A percentile compares a stretch with the other conserved stretches of the same genome.
phyloP scores from a whole-genome alignment of 1,140 invertebrate genomes.

The Homalodisca vitripennis region DNA sequence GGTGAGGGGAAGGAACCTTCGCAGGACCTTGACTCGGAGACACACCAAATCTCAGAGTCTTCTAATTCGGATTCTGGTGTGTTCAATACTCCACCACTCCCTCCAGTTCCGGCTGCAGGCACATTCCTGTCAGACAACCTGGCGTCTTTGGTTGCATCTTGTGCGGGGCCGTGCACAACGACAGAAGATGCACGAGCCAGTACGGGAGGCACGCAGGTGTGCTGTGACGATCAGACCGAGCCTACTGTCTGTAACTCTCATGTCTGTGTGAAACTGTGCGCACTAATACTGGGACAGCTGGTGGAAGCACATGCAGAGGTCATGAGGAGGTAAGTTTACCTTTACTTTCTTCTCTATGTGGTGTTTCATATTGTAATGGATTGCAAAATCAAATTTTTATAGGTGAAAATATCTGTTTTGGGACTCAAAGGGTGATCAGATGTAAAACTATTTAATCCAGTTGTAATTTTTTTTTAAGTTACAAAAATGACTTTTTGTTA shows the following conservation, averaged over 20 bases:
- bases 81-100: slow-evolving; percentile 19
- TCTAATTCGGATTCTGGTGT: slow-evolving; percentile 30
- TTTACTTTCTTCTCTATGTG: too few species aligned
- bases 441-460: too few species aligned
- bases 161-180: neutral
- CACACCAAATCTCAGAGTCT: slow-evolving; percentile 23
- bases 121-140: slow-evolving; percentile 34
- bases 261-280: slow-evolving; percentile 72
- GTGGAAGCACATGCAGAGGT: slow-evolving; percentile 67
- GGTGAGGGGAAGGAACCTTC: slow-evolving; percentile 6
- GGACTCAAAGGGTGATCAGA: too few species aligned
- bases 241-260: slow-evolving; percentile 44
- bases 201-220: neutral
- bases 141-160: slow-evolving; percentile 30
- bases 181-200: neutral
- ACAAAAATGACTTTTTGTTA: too few species aligned
- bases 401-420: too few species aligned
- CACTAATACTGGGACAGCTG: slow-evolving; percentile 70
- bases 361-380: too few species aligned
- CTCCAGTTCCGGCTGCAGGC: neutral
- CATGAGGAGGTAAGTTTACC: slow-evolving; percentile 54
- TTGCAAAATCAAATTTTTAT: too few species aligned
- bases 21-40: neutral
- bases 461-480: too few species aligned
- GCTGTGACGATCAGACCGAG: neutral